Evolutionary conservation across 2,797 vertebrate genomes (phyloP), one percentile per base, ranked within the genome.

Genomic region (Salarias fasciatus): DNA sequence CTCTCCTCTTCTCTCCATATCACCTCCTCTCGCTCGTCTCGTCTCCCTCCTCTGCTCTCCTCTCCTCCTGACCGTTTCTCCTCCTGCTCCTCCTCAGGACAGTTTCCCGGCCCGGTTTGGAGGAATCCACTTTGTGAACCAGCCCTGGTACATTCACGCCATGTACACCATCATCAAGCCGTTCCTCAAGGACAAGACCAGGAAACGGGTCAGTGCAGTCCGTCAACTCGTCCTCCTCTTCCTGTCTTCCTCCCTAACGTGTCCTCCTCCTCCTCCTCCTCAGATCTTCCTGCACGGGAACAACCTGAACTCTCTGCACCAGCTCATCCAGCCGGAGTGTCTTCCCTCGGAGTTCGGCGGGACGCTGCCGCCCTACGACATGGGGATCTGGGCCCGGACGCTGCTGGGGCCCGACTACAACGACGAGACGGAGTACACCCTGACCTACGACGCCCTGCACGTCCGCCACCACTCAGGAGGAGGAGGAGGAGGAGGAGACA

Each of bases 281-380:
- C 77, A 98, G 97, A 99, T 99, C 93, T 99, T 98, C 86, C 93
- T 99, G 73, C 97, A 99, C 14, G 97, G 97, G 7, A 99, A 99
- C 88, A 99, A 99, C 82, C 94, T 99, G 83, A 99, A 97, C 87
- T 98, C 96, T 36, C 92, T 99, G 35, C 97, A 99, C 84, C 96
- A 97, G 85, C 93, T 99, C 50, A 94, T 99, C 72, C 94, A 95
- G 54, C 97, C 97, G 0, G 97, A 99, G 90, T 97, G 96, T 78
- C 82, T 99, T 51, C 97, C 97, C 4, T 99, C 97, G 0, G 97
- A 99, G 81, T 96, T 99, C 69, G 97, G 97, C 0, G 97, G 97
- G 45, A 97, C 97, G 87, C 75, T 98, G 68, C 97, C 97, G 0
- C 97, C 97, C 9, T 99, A 99, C 8, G 97, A 99, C 59, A 97